Conservation (phyloP, 2,888 invertebrate species). For the Pandemis corylana region DNA sequence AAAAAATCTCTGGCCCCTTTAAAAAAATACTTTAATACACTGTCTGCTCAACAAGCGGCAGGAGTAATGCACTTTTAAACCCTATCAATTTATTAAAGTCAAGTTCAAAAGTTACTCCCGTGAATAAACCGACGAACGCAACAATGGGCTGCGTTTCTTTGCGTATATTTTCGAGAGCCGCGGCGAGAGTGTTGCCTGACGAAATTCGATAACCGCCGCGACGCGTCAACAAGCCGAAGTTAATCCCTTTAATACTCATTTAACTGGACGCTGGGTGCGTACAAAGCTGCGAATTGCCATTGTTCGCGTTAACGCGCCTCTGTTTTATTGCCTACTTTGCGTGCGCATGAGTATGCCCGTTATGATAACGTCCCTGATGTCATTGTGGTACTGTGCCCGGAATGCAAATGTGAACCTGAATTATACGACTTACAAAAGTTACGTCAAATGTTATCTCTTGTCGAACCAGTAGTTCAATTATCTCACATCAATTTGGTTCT, state of each 20-base stretch:
- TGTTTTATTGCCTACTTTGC: slow-evolving; percentile 60
- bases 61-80: background rate
- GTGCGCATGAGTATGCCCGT: slow-evolving; percentile 38
- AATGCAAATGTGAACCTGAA: slow-evolving; percentile 16
- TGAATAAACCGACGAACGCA: slow-evolving; percentile 1
- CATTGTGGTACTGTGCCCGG: slow-evolving; percentile 18
- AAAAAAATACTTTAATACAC: background rate
- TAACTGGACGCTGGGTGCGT: slow-evolving; percentile 64
- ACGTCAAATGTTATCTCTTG: background rate
- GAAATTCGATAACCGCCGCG: slow-evolving; percentile 77
- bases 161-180: slow-evolving; percentile 64
- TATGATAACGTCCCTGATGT: slow-evolving; percentile 34
- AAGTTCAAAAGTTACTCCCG: background rate
- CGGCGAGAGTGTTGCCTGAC: slow-evolving; percentile 55
- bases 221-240: slow-evolving; percentile 81
- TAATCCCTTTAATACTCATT: slow-evolving; percentile 81
- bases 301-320: slow-evolving; percentile 63
- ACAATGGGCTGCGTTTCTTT: slow-evolving; percentile 48
- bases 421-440: background rate
- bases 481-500: background rate
- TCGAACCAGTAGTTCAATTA: background rate
- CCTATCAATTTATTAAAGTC: background rate
- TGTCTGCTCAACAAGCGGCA: background rate
- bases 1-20: background rate
- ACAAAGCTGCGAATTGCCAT: slow-evolving; percentile 67